Conservation (phyloP, 2,888 invertebrate species). For the Yponomeuta cagnagella region DNA sequence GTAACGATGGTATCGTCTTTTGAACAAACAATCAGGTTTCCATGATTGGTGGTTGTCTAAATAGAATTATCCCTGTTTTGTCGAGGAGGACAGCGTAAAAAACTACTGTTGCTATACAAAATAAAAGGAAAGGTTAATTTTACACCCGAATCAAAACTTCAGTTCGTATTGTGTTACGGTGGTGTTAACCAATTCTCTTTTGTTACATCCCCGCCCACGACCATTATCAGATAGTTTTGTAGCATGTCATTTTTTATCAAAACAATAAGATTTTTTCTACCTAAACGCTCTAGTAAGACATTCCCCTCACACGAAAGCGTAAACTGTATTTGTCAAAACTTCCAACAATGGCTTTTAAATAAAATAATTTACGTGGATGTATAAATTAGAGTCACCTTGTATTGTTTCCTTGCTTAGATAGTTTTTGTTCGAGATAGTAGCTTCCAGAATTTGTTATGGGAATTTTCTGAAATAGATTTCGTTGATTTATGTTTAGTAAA, state of each 20-base stretch:
- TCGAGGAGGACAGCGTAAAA: slow-evolving; percentile 31
- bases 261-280: slow-evolving; percentile 63
- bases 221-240: slow-evolving; percentile 70
- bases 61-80: slow-evolving; percentile 21
- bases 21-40: slow-evolving; percentile 49
- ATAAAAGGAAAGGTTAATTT: slow-evolving; percentile 63
- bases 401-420: not conserved
- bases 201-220: slow-evolving; percentile 66
- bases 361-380: slow-evolving; percentile 51
- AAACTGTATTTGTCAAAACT: slow-evolving; percentile 53
- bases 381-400: slow-evolving; percentile 34
- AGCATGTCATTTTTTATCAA: slow-evolving; percentile 74
- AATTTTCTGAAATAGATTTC: not conserved
- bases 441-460: not conserved
- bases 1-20: slow-evolving; percentile 26
- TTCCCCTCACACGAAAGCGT: slow-evolving; percentile 40
- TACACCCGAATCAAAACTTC: slow-evolving; percentile 67
- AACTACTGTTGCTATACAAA: slow-evolving; percentile 37
- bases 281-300: slow-evolving; percentile 42
- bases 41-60: slow-evolving; percentile 30
- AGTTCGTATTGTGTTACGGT: slow-evolving; percentile 56
- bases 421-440: not conserved
- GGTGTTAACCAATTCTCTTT: slow-evolving; percentile 71
- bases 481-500: not conserved
- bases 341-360: slow-evolving; percentile 38